Evolutionary conservation across 2,888 invertebrate genomes (phyloP).

Genomic region (Troides aeacus): DNA sequence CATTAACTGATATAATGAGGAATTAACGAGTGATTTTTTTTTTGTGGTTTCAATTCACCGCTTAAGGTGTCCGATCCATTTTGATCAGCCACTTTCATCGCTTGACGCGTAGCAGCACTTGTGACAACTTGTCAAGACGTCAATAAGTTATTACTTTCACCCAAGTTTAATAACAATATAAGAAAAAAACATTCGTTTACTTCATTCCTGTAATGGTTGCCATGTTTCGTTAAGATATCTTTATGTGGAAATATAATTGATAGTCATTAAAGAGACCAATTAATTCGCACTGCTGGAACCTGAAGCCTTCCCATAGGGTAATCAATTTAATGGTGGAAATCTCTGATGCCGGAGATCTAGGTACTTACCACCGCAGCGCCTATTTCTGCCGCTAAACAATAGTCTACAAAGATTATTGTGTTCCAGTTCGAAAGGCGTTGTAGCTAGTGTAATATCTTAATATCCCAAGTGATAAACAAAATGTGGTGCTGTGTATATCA

Average conservation of each 20-base stretch:
- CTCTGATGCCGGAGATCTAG: too few species aligned
- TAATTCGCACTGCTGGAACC: not conserved
- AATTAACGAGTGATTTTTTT: slow-evolving; percentile 18
- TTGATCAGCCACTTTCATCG: slow-evolving; percentile 22
- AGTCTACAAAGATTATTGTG: too few species aligned
- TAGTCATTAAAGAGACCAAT: not conserved
- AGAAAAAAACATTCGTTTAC: slow-evolving; percentile 7
- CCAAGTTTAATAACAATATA: slow-evolving; percentile 24
- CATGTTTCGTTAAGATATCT: not conserved
- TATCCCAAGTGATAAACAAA: too few species aligned
- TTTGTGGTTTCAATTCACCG: slow-evolving; percentile 15
- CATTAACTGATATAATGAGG: slow-evolving; percentile 24
- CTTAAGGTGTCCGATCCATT: slow-evolving; percentile 22
- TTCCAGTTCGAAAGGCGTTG: too few species aligned
- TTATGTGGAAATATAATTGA: not conserved
- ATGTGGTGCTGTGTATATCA: too few species aligned
- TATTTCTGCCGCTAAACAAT: too few species aligned
- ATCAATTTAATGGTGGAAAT: too few species aligned
- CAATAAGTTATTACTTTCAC: slow-evolving; percentile 30
- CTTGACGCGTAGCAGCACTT: slow-evolving; percentile 23
- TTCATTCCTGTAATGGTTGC: slow-evolving; percentile 2
- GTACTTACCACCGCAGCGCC: too few species aligned
- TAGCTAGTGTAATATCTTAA: too few species aligned
- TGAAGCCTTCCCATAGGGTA: too few species aligned
- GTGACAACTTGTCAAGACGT: slow-evolving; percentile 27